Base-by-base conservation (phyloP, 2,113 vertebrate genomes). In the Periophthalmus modestus region DNA sequence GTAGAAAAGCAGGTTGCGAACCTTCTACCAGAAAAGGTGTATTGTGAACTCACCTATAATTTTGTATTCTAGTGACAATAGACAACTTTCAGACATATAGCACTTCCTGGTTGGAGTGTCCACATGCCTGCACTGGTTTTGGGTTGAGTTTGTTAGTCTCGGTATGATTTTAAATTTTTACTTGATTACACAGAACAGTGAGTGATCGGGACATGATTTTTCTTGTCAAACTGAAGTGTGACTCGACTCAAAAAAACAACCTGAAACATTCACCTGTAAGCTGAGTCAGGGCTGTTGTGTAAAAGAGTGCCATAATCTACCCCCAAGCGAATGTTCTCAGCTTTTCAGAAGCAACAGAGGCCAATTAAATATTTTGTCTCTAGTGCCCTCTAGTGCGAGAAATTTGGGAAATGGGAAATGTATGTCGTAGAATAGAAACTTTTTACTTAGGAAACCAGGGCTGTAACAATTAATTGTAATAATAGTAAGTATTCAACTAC, bases 341-440 rank as follows among this genome's bases (percentile, higher is more conserved):
- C 1, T 14, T 16, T 48, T 23, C 21, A 67, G 11, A 19, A 48
- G 18, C n/a, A 23, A 11, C 7, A 5, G 14, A 36, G n/a, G 36
- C 14, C 36, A 66, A 23, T 21, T n/a, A 0, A 15, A 66, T 3
- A 47, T 12, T 47, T 23, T 19, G 11, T 47, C n/a, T 75, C 58
- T 34, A 66, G 72, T 74, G 84, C 86, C 87, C 55, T 66, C 84
- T 1, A 46, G 79, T 85, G 89, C 81, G 65, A 2, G 33, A 46
- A 7, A 39, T 5, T n/a, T n/a, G n/a, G n/a, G 12, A 34, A 43
- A 62, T 33, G 52, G 33, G 48, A 50, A 50, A 5, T 50, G 3
- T 5, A 1, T 39, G 36, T 39, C 36, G 7, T 39, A 39, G 36
- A 33, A 3, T 33, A 33, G 24, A 61, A 16, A 13, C 4, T 16